Conservation (phyloP, 2,113 vertebrate species). For the Alosa alosa region DNA sequence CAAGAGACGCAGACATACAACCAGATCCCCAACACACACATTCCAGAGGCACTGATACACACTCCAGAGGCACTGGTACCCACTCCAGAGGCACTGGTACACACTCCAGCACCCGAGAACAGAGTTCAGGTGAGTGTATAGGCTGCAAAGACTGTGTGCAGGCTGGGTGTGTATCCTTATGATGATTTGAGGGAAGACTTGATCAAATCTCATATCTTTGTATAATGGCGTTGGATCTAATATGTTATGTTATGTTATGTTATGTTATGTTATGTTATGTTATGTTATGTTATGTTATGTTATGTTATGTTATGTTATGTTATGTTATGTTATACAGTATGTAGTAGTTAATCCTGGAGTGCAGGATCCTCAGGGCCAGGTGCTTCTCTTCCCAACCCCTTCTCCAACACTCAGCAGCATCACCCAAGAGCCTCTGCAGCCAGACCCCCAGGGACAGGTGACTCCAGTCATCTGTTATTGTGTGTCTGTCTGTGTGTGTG, state of each 20-base stretch:
- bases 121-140: background rate
- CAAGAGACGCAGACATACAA: background rate
- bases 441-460: slow-evolving; percentile 37
- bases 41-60: no score
- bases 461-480: background rate
- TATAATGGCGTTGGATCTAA: no score
- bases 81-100: background rate
- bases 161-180: no score
- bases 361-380: background rate
- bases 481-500: background rate
- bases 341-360: background rate
- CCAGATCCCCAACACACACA: background rate
- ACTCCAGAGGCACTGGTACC: background rate
- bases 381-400: background rate
- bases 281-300: no score
- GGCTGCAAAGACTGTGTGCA: background rate
- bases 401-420: background rate
- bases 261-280: no score
- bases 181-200: background rate
- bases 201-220: background rate
- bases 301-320: background rate
- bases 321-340: background rate
- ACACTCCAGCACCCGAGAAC: background rate
- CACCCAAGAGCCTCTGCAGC: slow-evolving; percentile 9
- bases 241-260: no score